Evolutionary conservation across 1,140 invertebrate genomes (phyloP), one percentile per base, ranked within the genome.

Genomic region (Tribolium madens): DNA sequence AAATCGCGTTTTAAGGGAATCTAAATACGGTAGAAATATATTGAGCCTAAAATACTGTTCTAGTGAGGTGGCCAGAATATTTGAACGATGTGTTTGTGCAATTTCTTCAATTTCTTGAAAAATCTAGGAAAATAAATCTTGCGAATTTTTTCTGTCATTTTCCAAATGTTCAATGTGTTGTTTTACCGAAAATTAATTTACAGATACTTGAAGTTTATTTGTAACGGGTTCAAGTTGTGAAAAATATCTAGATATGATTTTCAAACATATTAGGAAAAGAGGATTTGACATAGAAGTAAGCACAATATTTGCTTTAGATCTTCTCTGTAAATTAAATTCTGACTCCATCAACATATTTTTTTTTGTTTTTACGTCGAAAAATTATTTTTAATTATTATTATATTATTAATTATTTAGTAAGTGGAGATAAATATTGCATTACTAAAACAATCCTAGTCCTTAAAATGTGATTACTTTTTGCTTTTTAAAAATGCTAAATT

Each of bases 11-110:
- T 14, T 57, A 17, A 57, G 15, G 1, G 52, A 57, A 57, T 57
- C 52, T 17, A 57, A 57, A 17, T 57, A 57, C 18, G 52, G 52
- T 10, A 14, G 7, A 57, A 57, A 57, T 57, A 57, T 57, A 9
- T 12, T 14, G 9, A 14, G 52, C 17, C 52, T 12, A 57, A 14
- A 57, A 57, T 57, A 57, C 12, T 6, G 1, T 57, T 57, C 15
- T 10, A 14, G n/a, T 12, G n/a, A 14, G 13, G 52, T 57, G 3
- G 6, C 9, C 14, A 18, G 6, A 2, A 14, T 14, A 57, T 57
- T 57, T 12, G 12, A 14, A 17, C 13, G n/a, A 17, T 57, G 15
- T 2, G 15, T 57, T 57, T 57, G 12, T 14, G 52, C 52, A 10
- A 57, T 15, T 14, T 9, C 14, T 17, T 57, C 15, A 14, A 17